These are phyloP conservation scores for Microcebus tavaratra DNA, from an alignment of 2,113 vertebrate genomes.

Conservation along the genomic window DNA sequence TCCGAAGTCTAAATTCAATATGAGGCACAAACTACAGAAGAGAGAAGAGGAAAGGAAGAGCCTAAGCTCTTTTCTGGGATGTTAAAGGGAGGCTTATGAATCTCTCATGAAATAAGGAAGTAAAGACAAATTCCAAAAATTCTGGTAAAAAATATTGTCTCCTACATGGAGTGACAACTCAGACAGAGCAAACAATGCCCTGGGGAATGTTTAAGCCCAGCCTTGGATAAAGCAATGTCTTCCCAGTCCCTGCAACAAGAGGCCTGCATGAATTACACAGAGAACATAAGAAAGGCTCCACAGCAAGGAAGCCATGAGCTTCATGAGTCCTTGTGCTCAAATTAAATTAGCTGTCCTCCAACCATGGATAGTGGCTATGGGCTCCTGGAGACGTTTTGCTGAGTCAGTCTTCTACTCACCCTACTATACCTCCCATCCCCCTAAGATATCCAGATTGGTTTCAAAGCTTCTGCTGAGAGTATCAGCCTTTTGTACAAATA, in stretches of 20 bases:
- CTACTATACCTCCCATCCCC: not conserved
- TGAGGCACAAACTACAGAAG: conserved; percentile 7
- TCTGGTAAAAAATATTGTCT: not conserved
- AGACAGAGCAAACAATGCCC: not conserved
- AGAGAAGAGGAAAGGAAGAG: not conserved
- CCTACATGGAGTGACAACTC: not conserved
- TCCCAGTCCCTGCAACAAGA: not conserved
- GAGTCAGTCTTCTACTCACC: conserved; percentile 40
- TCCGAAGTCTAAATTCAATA: conserved; percentile 3
- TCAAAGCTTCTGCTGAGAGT: conserved; percentile 38
- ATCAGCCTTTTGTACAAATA: conserved; percentile 72
- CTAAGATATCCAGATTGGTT: not conserved
- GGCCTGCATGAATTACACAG: not conserved
- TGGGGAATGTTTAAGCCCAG: not conserved
- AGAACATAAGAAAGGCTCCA: not conserved
- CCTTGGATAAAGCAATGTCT: not conserved
- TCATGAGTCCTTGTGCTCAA: not conserved
- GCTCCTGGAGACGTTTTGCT: conserved; percentile 14
- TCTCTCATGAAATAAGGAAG: not conserved
- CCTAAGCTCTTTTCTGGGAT: not conserved
- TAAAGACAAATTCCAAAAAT: conserved; percentile 9
- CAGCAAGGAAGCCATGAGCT: not conserved
- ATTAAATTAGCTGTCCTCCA: not conserved
- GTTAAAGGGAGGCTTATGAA: not conserved
- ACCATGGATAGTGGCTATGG: not conserved